Conservation (phyloP, 2,888 invertebrate genomes). For the Pherbina coryleti region DNA sequence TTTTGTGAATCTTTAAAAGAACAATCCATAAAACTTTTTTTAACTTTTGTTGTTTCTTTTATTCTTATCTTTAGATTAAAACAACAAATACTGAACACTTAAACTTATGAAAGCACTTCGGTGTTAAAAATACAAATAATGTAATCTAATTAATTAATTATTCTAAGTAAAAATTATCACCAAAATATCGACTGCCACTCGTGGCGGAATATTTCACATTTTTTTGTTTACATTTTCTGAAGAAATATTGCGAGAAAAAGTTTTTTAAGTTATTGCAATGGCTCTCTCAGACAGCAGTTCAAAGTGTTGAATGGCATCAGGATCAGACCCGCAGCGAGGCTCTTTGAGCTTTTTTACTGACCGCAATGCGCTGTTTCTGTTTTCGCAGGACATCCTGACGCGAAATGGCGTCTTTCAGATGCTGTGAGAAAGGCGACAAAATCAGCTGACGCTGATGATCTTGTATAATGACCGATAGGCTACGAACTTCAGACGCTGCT, state of each 20-base stretch:
- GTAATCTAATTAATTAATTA: not conserved
- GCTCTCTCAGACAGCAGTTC: not conserved
- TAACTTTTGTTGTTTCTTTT: not conserved
- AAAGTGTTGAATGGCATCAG: not conserved
- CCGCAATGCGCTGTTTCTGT: conserved; percentile 50
- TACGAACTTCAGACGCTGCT: conserved; percentile 43
- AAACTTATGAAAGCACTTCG: conserved; percentile 16
- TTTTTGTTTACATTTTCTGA: not conserved
- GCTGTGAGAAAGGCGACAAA: conserved; percentile 47
- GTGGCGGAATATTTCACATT: not conserved
- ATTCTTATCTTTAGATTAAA: not conserved
- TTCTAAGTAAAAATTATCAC: not conserved
- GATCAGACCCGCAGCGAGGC: conserved; percentile 46
- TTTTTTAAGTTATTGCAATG: not conserved
- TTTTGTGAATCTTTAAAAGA: not conserved
- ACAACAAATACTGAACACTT: not conserved
- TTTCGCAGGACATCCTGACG: conserved; percentile 48
- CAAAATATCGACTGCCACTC: not conserved
- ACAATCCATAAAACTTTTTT: not conserved
- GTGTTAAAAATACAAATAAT: not conserved
- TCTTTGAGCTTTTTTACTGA: conserved; percentile 46
- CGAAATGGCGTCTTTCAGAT: conserved; percentile 44
- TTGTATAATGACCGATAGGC: conserved; percentile 45
- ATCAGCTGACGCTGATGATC: conserved; percentile 40
- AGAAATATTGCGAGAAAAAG: too few species aligned